phyloP scores from a whole-genome alignment of 1,140 invertebrate species.

The Drosophila tani region DNA sequence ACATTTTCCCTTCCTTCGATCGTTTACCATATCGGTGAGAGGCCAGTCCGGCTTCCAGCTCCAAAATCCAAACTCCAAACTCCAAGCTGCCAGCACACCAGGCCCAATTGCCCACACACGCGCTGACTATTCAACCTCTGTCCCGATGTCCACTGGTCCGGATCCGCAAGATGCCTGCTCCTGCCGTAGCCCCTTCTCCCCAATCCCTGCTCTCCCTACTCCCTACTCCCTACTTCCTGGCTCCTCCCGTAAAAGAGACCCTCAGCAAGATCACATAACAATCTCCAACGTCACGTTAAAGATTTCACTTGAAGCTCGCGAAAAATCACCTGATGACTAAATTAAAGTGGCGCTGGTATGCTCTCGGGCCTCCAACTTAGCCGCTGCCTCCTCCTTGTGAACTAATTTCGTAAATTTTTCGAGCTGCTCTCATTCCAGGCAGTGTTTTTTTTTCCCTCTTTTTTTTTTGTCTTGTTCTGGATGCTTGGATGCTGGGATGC shows the following conservation, averaged over 20 bases:
- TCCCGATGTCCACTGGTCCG: constrained; percentile 25
- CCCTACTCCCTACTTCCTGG: neutral
- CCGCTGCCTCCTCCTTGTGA: constrained; percentile 63
- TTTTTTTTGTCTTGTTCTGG: constrained; percentile 38
- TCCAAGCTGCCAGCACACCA: neutral
- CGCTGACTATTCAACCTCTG: constrained; percentile 43
- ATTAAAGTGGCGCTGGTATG: constrained; percentile 83
- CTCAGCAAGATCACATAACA: constrained; percentile 72
- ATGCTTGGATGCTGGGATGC: constrained; percentile 32
- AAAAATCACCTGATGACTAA: constrained; percentile 85
- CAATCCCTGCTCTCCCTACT: no score
- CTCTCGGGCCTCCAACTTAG: constrained; percentile 48
- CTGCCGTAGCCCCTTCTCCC: neutral
- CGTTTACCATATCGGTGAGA: neutral
- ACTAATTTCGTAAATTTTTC: constrained; percentile 85
- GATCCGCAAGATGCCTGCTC: constrained; percentile 4
- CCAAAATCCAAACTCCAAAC: neutral
- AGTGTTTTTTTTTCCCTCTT: constrained; percentile 52
- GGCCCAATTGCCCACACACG: constrained; percentile 46
- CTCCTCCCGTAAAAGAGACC: constrained; percentile 10
- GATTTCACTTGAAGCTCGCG: constrained; percentile 83
- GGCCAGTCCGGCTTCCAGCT: neutral
- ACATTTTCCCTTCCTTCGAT: neutral
- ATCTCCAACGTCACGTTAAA: constrained; percentile 83
- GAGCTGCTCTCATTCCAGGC: constrained; percentile 81